phyloP scores from a whole-genome alignment of 2,797 vertebrate genomes.

The Scyliorhinus canicula region DNA sequence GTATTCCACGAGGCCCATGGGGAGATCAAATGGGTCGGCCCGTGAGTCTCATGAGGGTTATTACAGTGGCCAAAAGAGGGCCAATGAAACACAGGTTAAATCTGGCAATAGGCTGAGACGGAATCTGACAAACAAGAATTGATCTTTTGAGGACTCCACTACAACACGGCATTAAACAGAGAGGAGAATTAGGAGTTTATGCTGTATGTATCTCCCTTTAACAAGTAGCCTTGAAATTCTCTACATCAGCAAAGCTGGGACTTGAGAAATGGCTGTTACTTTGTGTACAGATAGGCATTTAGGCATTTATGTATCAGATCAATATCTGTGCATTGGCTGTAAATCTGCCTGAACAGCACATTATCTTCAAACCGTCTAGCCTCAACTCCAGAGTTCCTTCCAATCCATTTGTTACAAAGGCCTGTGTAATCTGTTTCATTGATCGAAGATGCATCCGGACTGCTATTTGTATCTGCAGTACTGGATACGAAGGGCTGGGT shows the following conservation, averaged over 20 bases:
- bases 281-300: constrained; percentile 9
- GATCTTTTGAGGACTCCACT: neutral
- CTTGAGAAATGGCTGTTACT: constrained; percentile 27
- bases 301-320: constrained; percentile 20
- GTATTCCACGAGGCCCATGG: too few relatives aligned
- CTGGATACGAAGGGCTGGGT: neutral
- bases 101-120: neutral
- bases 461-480: neutral
- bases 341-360: constrained; percentile 26
- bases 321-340: constrained; percentile 5
- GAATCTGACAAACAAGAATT: neutral
- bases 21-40: too few relatives aligned
- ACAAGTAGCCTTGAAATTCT: constrained; percentile 30
- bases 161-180: neutral
- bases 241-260: constrained; percentile 32
- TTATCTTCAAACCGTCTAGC: constrained; percentile 18
- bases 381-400: neutral
- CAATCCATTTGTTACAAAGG: neutral
- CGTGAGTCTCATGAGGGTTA: too few relatives aligned
- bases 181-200: neutral
- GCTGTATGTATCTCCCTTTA: constrained; percentile 11
- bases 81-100: neutral
- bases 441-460: neutral
- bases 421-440: neutral
- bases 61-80: neutral